Evolutionary conservation across 1,140 invertebrate species (phyloP).

Genomic region (Drosophila melanica): DNA sequence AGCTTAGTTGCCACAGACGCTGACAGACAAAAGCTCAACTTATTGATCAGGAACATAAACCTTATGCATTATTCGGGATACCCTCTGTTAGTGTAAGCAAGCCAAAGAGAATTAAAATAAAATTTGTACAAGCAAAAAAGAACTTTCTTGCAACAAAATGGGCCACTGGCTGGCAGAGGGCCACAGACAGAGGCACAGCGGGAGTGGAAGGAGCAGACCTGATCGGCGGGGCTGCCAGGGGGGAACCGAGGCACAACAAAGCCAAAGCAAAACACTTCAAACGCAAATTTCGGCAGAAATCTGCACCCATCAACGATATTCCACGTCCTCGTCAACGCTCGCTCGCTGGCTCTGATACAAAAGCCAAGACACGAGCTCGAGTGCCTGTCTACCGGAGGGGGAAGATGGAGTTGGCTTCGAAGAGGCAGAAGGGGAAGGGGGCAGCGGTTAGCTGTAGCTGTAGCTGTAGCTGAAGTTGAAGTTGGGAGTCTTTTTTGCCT

Average conservation of each 20-base stretch:
- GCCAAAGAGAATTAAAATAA: slow-evolving; percentile 56
- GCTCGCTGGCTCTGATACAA: slow-evolving; percentile 29
- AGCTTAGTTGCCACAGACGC: too few relatives aligned
- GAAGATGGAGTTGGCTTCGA: not conserved
- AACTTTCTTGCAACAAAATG: slow-evolving; percentile 39
- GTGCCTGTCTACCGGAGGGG: not conserved
- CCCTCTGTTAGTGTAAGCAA: not conserved
- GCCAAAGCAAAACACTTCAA: slow-evolving; percentile 69
- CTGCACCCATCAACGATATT: slow-evolving; percentile 78
- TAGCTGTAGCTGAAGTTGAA: slow-evolving; percentile 4
- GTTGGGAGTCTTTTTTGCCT: slow-evolving; percentile 17
- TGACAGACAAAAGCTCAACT: too few relatives aligned
- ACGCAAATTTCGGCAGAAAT: slow-evolving; percentile 83
- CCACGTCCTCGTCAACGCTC: slow-evolving; percentile 63
- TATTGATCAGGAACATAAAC: too few relatives aligned
- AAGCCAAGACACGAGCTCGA: slow-evolving; percentile 60
- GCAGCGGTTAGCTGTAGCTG: too few relatives aligned
- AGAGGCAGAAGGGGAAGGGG: not conserved
- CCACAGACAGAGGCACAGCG: not conserved
- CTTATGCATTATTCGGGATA: not conserved
- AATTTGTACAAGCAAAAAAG: slow-evolving; percentile 44
- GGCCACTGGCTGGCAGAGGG: slow-evolving; percentile 21
- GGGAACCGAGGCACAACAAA: slow-evolving; percentile 21
- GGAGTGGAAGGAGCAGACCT: not conserved
- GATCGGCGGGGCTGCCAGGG: not conserved